Percentiles rank a stretch among this genome's conserved stretches.
phyloP scores from a whole-genome alignment of 2,888 invertebrate species.

The Drosophila sordidula region DNA sequence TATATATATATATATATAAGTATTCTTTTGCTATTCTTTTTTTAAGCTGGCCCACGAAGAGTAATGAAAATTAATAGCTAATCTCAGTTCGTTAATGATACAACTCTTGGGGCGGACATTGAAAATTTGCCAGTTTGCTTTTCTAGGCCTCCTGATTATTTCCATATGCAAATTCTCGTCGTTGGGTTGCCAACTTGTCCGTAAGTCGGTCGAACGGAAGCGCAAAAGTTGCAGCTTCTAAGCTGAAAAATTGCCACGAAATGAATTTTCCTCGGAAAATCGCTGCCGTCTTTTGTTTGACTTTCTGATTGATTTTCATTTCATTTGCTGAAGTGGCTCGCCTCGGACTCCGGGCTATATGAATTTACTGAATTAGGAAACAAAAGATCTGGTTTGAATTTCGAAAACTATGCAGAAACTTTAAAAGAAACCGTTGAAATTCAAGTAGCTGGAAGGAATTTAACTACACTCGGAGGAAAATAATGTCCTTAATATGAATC shows the following conservation, averaged over 20 bases:
- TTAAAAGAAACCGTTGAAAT: neutral
- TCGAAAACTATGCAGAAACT: neutral
- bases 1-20: neutral
- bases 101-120: conserved; percentile 19
- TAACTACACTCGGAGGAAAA: no score
- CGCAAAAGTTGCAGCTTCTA: conserved; percentile 10
- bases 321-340: conserved; percentile 6
- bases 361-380: conserved; percentile 2
- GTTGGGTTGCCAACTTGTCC: conserved; percentile 21
- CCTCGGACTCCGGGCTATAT: neutral
- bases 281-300: conserved; percentile 36
- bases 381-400: neutral
- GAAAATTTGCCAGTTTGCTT: conserved; percentile 20
- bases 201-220: conserved; percentile 52
- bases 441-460: neutral
- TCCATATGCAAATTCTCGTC: conserved; percentile 57
- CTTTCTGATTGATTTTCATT: conserved; percentile 49
- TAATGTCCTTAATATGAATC: no score
- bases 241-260: conserved; percentile 30
- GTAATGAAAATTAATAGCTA: conserved; percentile 67
- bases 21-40: conserved; percentile 3
- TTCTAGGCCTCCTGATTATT: conserved; percentile 3
- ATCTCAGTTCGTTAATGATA: conserved; percentile 40
- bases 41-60: conserved; percentile 11
- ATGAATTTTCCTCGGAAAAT: conserved; percentile 19